Percentiles rank a stretch among this genome's conserved stretches.
Conservation (phyloP, 2,888 invertebrate species). For the Pomacea canaliculata region DNA sequence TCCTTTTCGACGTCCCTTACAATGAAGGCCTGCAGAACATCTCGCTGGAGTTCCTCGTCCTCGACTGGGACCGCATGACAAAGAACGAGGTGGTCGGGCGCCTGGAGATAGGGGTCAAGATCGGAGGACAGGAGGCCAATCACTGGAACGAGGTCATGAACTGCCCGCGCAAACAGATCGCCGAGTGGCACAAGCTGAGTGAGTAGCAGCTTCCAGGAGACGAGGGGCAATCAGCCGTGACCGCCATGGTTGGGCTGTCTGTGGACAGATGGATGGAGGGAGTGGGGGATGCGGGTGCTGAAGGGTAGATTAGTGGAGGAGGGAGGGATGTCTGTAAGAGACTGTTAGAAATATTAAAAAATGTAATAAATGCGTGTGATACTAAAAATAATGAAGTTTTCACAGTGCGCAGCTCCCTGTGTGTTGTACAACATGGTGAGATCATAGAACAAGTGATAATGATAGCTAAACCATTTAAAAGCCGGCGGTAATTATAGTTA, state of each 20-base stretch:
- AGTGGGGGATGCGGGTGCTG: not conserved
- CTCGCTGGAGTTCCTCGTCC: conserved; percentile 86
- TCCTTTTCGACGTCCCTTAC: conserved; percentile 94
- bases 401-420: no score
- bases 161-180: conserved; percentile 96
- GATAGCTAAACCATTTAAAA: no score
- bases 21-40: conserved; percentile 82
- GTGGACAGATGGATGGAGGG: not conserved
- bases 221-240: not conserved
- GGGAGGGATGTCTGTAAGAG: no score
- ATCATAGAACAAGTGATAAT: no score
- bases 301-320: no score
- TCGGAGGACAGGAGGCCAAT: conserved; percentile 72
- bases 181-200: conserved; percentile 97
- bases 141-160: conserved; percentile 99
- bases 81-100: conserved; percentile 99
- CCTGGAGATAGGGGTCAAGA: conserved; percentile 85
- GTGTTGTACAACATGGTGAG: no score
- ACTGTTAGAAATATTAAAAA: no score
- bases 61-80: conserved; percentile 98
- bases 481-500: no score
- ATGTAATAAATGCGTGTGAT: no score
- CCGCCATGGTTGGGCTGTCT: not conserved
- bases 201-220: conserved; percentile 43
- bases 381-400: no score